Evolutionary conservation across 2,888 invertebrate species (phyloP).

Genomic region (Vandiemenella viatica): DNA sequence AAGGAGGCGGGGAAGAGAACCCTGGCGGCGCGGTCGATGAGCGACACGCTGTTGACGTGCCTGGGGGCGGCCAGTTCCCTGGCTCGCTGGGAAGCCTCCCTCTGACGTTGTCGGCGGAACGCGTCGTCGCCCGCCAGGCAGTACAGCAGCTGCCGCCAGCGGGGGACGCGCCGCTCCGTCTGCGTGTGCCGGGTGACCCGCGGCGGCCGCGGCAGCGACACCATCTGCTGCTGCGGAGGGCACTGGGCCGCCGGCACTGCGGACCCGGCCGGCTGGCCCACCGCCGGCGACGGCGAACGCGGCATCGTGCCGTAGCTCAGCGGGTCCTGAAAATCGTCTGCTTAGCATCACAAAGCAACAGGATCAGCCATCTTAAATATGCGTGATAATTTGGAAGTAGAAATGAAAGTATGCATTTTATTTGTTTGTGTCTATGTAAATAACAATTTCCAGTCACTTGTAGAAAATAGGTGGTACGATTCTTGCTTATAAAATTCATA

Average conservation of each 20-base stretch:
- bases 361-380: too few relatives aligned
- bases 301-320: constrained; percentile 10
- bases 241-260: constrained; percentile 16
- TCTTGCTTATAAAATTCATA: too few relatives aligned
- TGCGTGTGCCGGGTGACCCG: constrained; percentile 74
- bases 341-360: too few relatives aligned
- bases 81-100: constrained; percentile 42
- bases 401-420: too few relatives aligned
- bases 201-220: constrained; percentile 23
- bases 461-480: too few relatives aligned
- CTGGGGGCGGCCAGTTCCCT: constrained; percentile 30
- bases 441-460: too few relatives aligned
- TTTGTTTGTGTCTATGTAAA: too few relatives aligned
- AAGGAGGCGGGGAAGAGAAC: constrained; percentile 76
- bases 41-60: constrained; percentile 77
- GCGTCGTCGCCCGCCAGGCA: constrained; percentile 38
- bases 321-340: constrained; percentile 19
- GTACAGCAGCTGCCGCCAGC: constrained; percentile 65
- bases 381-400: too few relatives aligned
- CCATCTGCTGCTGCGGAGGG: not conserved
- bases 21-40: constrained; percentile 68
- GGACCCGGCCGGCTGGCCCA: not conserved
- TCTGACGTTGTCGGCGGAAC: constrained; percentile 46
- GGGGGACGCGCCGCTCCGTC: constrained; percentile 58
- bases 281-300: constrained; percentile 6